Evolutionary conservation across 2,888 invertebrate species (phyloP).

Genomic region (Ornithoptera priamus): DNA sequence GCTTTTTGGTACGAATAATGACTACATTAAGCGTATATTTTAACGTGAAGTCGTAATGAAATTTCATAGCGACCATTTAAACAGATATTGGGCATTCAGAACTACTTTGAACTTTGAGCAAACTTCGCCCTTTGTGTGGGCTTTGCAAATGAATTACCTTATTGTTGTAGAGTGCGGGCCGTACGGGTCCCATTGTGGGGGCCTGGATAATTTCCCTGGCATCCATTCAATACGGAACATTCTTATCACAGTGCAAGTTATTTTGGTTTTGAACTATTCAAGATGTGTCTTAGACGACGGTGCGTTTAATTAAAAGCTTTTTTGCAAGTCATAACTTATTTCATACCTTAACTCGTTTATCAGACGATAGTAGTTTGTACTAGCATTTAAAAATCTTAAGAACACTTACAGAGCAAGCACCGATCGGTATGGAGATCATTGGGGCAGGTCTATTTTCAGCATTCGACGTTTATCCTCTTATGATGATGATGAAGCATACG

Average conservation of each 20-base stretch:
- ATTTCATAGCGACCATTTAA: background rate
- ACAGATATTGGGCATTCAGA: background rate
- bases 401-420: too few species aligned
- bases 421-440: too few species aligned
- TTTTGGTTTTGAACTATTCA: background rate
- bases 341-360: background rate
- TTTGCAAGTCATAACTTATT: background rate
- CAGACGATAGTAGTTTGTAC: too few species aligned
- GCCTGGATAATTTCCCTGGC: background rate
- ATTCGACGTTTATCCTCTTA: too few species aligned
- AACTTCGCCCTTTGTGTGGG: conserved; percentile 32
- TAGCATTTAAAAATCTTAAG: too few species aligned
- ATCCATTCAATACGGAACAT: conserved; percentile 1
- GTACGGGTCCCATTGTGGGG: background rate
- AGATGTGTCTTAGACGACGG: background rate
- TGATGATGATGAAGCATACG: too few species aligned
- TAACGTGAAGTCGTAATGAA: background rate
- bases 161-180: conserved; percentile 38
- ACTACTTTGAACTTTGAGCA: conserved; percentile 3
- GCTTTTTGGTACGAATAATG: too few species aligned
- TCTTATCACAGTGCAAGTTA: background rate
- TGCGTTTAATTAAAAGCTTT: background rate
- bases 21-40: too few species aligned
- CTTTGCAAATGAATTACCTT: conserved; percentile 38
- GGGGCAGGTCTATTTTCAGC: too few species aligned